phyloP scores from a whole-genome alignment of 1,140 invertebrate species.

The Bombus polaris region DNA sequence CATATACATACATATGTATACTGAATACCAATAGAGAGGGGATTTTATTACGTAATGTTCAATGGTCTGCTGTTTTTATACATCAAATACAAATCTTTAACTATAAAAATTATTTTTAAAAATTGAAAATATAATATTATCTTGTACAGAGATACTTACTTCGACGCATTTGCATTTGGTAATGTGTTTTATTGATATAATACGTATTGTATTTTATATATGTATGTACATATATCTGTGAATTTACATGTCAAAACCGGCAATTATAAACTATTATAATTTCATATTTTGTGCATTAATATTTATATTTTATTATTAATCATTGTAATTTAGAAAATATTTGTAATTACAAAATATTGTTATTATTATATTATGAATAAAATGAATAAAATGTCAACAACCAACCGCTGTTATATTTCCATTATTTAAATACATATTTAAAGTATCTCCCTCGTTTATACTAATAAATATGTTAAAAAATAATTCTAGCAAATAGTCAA shows the following conservation, averaged over 20 bases:
- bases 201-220: neutral
- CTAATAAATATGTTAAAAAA: neutral
- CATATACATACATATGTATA: too few relatives aligned
- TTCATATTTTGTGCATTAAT: neutral
- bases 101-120: neutral
- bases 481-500: neutral
- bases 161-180: neutral
- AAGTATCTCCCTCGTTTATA: neutral
- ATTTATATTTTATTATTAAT: neutral
- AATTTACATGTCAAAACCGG: neutral
- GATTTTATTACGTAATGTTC: neutral
- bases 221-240: neutral
- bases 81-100: neutral
- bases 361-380: neutral
- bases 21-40: neutral
- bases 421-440: constrained; percentile 19
- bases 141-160: neutral
- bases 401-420: neutral
- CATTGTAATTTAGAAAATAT: neutral
- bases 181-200: neutral
- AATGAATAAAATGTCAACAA: constrained; percentile 9
- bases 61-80: neutral
- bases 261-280: neutral
- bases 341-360: neutral
- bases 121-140: neutral